Percentiles rank a stretch among this genome's conserved stretches.
These are phyloP conservation scores for Leptocoma aspasia DNA, from an alignment of 2,113 vertebrate species.

Conservation along the genomic window DNA sequence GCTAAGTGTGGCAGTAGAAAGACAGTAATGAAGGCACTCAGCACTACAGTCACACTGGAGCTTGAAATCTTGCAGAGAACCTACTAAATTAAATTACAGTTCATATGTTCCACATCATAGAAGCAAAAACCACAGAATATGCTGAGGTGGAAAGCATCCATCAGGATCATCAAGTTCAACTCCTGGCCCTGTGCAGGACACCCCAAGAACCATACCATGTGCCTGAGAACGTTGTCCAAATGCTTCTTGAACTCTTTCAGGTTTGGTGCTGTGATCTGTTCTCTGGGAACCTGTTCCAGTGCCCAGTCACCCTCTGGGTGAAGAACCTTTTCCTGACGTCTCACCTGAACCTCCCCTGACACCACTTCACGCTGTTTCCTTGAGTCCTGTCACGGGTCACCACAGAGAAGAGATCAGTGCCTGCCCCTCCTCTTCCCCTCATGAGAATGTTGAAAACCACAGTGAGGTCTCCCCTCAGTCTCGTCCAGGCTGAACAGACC, in stretches of 20 bases:
- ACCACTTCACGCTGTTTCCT: background rate
- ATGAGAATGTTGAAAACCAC: background rate
- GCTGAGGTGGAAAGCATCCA: background rate
- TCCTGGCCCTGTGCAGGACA: background rate
- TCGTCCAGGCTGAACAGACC: background rate
- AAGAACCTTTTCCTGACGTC: background rate
- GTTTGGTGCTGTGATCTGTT: background rate
- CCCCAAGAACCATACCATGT: background rate
- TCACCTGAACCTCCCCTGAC: background rate
- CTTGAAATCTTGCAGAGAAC: background rate
- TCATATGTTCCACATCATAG: background rate
- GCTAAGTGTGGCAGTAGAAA: background rate
- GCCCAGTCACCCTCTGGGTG: fast-evolving
- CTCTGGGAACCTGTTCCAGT: background rate
- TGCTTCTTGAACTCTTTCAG: background rate
- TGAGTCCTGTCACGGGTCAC: background rate
- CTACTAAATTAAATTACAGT: background rate
- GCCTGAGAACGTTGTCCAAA: background rate
- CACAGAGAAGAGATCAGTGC: background rate
- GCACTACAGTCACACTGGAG: background rate
- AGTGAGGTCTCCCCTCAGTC: background rate
- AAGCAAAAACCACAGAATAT: background rate
- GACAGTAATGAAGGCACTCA: background rate
- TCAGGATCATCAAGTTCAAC: background rate
- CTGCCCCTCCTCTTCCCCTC: background rate